Base-by-base conservation (phyloP, 2,888 invertebrate genomes). In the Pyrrhia umbra region DNA sequence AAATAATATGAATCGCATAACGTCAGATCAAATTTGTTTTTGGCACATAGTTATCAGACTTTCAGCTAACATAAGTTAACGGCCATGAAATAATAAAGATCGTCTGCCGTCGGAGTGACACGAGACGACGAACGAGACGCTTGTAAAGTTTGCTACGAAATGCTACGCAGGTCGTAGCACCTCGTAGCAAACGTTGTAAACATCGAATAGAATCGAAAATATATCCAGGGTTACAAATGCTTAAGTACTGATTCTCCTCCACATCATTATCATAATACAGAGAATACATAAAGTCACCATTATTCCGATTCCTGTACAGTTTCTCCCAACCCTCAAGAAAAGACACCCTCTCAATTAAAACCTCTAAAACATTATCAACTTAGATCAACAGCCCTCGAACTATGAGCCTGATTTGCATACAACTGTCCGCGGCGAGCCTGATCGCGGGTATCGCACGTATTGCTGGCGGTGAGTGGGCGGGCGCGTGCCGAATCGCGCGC, bases 401-500 rank as follows among this genome's bases (percentile, higher is more conserved):
- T 62, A 67, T 66, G 73, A 76, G 74, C 66, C 72, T 69, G 75
- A 79, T 79, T 74, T 70, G 73, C 72, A 65, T 57, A 67, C 66
- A 70, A 79, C 69, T 79, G 75, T 73, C 56, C 15, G 60, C 23
- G 55, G 40, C 34, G 68, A 68, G 68, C 73, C 58, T 62, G 81
- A 84, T 84, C 86, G 82, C 84, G 81, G 83, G 75, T 76, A 78
- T 82, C 76, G 75, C 72, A 76, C 78, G 77, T 76, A 55, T 59
- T 51, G 63, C 55, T 68, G 62, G 68, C 46, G 57, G 64, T 52
- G 68, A 85, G 84, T 70, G 83, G 70, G 76, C 61, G 57, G 65
- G 85, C 90, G 85, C 90, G 91, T 90, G 91, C 90, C 89, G 85
- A 89, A 90, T 90, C 90, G 77, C 87, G 70, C 81, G 73, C 79